These are phyloP conservation scores for Pegoplata infirma DNA, from an alignment of 2,888 invertebrate genomes.

Conservation along the genomic window DNA sequence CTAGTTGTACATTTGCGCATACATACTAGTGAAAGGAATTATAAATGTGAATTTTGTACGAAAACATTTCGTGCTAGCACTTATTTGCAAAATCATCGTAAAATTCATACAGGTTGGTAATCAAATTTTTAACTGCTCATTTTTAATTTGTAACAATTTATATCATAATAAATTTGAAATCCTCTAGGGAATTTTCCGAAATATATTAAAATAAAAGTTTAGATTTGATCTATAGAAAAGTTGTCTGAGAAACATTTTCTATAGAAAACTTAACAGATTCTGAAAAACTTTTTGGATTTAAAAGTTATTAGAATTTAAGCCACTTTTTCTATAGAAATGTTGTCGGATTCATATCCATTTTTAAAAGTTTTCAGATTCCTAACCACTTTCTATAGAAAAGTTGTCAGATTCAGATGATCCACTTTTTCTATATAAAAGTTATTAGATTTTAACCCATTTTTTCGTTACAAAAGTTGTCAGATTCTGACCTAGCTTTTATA, in stretches of 20 bases:
- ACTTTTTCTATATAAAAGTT: not conserved
- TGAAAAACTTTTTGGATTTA: not conserved
- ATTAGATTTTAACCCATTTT: not conserved
- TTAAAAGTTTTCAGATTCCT: not conserved
- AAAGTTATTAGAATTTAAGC: not conserved
- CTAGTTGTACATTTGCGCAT: slow-evolving; percentile 90
- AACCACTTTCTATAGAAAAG: not conserved
- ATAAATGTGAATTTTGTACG: slow-evolving; percentile 89
- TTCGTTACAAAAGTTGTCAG: not conserved
- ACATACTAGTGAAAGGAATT: slow-evolving; percentile 92
- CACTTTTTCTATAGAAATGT: not conserved
- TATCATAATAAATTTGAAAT: too few relatives aligned
- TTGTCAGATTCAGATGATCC: not conserved
- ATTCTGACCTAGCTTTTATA: not conserved
- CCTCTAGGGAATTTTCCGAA: too few relatives aligned
- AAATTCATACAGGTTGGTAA: slow-evolving; percentile 87
- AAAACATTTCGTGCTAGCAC: slow-evolving; percentile 92
- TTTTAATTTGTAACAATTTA: too few relatives aligned
- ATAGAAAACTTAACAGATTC: not conserved
- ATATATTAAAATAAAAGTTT: too few relatives aligned
- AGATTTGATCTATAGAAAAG: not conserved
- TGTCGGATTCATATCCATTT: not conserved
- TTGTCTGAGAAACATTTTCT: too few relatives aligned
- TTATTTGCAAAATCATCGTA: slow-evolving; percentile 89
- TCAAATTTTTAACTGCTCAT: too few relatives aligned